Conservation (phyloP, 2,888 invertebrate species). For the Pammene aurita region DNA sequence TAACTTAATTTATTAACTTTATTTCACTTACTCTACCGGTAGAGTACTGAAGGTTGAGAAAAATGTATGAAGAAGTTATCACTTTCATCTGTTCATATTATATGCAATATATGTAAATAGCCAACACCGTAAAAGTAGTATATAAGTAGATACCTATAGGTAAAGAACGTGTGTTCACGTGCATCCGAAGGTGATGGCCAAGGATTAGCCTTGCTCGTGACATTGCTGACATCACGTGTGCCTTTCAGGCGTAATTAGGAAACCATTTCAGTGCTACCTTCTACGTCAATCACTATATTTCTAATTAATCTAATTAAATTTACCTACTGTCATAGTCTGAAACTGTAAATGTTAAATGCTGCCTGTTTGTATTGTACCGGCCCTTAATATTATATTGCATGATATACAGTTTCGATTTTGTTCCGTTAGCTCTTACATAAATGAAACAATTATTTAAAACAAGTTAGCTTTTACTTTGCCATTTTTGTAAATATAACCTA, state of each 20-base stretch:
- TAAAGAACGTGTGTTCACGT: constrained; percentile 47
- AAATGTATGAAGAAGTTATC: too few relatives aligned
- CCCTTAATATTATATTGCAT: too few relatives aligned
- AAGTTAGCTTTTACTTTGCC: constrained; percentile 25
- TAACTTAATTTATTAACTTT: too few relatives aligned
- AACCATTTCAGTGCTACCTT: constrained; percentile 57
- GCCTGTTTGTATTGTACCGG: too few relatives aligned
- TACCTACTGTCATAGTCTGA: too few relatives aligned
- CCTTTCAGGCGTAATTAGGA: constrained; percentile 54
- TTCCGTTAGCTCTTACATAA: not conserved
- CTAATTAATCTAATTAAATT: constrained; percentile 7
- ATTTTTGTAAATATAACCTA: constrained; percentile 11
- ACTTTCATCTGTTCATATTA: not conserved
- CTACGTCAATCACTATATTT: constrained; percentile 10
- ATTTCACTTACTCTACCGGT: too few relatives aligned
- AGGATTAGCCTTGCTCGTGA: constrained; percentile 69
- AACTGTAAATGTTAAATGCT: too few relatives aligned
- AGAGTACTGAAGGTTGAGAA: too few relatives aligned
- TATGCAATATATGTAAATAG: not conserved
- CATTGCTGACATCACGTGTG: constrained; percentile 55
- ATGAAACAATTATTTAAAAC: not conserved
- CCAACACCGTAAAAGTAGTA: not conserved
- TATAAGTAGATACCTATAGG: too few relatives aligned
- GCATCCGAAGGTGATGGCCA: constrained; percentile 54
- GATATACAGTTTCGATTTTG: too few relatives aligned